These are phyloP conservation scores for Halictus ligatus DNA, from an alignment of 2,888 invertebrate genomes.

Conservation along the genomic window DNA sequence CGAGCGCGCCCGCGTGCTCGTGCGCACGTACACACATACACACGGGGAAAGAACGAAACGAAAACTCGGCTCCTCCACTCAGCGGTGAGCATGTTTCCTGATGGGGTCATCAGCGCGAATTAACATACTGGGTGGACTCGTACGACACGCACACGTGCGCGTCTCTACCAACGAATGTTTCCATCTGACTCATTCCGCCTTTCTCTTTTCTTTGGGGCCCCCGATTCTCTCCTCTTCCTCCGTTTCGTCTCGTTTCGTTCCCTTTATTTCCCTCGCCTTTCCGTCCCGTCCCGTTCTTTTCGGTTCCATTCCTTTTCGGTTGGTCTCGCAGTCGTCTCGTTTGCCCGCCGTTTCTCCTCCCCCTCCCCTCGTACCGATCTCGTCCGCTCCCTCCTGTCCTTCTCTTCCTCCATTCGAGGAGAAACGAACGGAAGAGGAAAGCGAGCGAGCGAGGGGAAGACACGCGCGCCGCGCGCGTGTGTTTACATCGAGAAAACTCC, in stretches of 20 bases:
- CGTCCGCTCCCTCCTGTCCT: background rate
- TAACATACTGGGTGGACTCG: conserved; percentile 83
- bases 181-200: conserved; percentile 51
- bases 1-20: background rate
- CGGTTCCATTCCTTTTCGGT: background rate
- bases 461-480: background rate
- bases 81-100: conserved; percentile 81
- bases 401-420: background rate
- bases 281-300: background rate
- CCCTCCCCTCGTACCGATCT: too few species aligned
- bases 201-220: conserved; percentile 56
- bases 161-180: conserved; percentile 69
- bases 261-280: background rate
- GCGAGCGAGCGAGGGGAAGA: conserved; percentile 10
- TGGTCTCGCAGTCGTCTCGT: background rate
- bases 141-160: conserved; percentile 74
- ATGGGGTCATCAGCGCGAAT: conserved; percentile 84
- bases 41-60: conserved; percentile 49
- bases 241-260: background rate
- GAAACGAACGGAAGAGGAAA: conserved; percentile 1
- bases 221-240: conserved; percentile 27
- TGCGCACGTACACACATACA: background rate
- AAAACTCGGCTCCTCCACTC: conserved; percentile 74
- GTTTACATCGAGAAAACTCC: conserved; percentile 53
- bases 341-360: too few species aligned